Evolutionary conservation across 2,888 invertebrate genomes (phyloP), one percentile per base, ranked within the genome.

Genomic region (Palloptera scutellata): DNA sequence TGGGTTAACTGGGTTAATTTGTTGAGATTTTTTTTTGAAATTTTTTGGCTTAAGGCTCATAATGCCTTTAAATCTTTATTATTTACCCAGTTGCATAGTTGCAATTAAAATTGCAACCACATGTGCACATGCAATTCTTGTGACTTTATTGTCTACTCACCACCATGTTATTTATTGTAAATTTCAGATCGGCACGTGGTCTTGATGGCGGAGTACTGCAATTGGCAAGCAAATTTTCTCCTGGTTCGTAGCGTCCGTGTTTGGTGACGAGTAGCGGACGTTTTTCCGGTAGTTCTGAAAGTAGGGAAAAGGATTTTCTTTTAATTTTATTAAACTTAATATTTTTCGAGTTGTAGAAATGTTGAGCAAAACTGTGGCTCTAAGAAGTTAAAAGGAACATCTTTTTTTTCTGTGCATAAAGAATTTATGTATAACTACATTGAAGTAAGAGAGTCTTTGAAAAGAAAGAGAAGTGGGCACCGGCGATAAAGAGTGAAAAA

Each of bases 131-230:
- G 30, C 30, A 30, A 30, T 30, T 4, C 6, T 30, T 30, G 6
- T 30, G 30, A 30, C 30, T 2, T 30, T 30, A 6, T 30, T 30
- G 30, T 30, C 30, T 9, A 88, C 92, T 91, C 85, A 93, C 93
- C 86, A 90, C 89, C 77, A 89, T 88, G 80, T 92, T 92, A 83
- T 94, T 94, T 73, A 94, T 88, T 75, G 89, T 88, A 77, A 94
- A 92, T 77, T 90, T 91, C 70, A 94, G 88, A 74, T 89, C 89
- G 43, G 91, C 91, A 48, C 90, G 88, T 10, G 94, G 94, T 74
- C 88, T 88, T n/a, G 93, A 91, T 6, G 91, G 91, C 8, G 90
- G 88, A 6, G 92, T 90, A n/a, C 91, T 90, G 84, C 94, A 94
- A 86, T 94, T 94, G 60, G 92, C 93, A 66, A 87, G 86, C 69